phyloP scores from a whole-genome alignment of 2,113 vertebrate species.

The Eolophus roseicapilla region DNA sequence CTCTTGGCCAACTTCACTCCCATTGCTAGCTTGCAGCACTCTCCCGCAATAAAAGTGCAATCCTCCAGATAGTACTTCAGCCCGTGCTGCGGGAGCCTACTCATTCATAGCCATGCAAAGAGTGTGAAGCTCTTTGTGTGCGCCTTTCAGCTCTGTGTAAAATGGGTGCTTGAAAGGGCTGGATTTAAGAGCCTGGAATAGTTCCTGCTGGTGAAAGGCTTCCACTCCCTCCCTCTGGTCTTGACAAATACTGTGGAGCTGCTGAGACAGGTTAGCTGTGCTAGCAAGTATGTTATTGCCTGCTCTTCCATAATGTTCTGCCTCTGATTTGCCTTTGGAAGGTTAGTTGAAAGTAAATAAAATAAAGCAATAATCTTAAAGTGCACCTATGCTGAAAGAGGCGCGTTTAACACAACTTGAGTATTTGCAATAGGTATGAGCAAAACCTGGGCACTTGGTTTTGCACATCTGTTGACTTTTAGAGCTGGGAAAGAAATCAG shows the following conservation, averaged over 20 bases:
- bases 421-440: not conserved
- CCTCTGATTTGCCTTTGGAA: not conserved
- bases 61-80: not conserved
- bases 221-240: not conserved
- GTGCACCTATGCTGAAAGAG: not conserved
- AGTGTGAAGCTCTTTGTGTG: not conserved
- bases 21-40: fast-evolving
- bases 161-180: not conserved
- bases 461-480: not conserved
- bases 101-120: not conserved
- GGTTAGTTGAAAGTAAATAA: not conserved
- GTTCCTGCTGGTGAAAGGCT: not conserved
- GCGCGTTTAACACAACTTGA: not conserved
- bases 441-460: not conserved
- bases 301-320: not conserved
- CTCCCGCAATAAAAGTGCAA: not conserved
- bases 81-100: not conserved
- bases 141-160: not conserved
- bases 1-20: not conserved
- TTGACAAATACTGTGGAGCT: not conserved
- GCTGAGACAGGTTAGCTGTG: not conserved
- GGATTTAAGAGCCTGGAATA: not conserved
- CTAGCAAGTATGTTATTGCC: not conserved
- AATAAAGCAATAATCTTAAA: not conserved
- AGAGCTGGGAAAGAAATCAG: not conserved